phyloP scores from a whole-genome alignment of 2,113 vertebrate genomes.

The Lonchura striata region DNA sequence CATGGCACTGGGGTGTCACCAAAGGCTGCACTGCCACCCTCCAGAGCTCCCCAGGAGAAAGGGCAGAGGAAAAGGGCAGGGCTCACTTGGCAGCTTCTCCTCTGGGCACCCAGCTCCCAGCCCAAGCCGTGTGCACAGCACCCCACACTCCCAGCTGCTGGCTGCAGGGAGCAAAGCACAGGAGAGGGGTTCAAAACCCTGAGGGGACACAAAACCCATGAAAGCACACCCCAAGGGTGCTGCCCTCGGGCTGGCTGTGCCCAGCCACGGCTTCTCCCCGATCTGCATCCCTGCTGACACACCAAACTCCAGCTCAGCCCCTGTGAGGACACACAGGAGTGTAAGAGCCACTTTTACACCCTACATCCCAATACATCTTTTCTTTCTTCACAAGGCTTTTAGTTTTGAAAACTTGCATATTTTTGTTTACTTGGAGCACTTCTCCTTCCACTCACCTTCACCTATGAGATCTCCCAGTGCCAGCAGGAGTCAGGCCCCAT shows the following conservation, averaged over 20 bases:
- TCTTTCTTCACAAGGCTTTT: background rate
- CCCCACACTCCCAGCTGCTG: background rate
- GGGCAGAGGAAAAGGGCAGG: background rate
- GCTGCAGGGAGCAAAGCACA: background rate
- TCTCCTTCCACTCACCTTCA: background rate
- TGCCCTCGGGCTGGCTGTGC: rapidly evolving
- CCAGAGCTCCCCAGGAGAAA: rapidly evolving
- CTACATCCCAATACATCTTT: no score
- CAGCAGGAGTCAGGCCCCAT: background rate
- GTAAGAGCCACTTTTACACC: background rate
- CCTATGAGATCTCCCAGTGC: rapidly evolving
- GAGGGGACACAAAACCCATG: background rate
- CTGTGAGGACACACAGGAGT: background rate
- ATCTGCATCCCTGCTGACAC: background rate
- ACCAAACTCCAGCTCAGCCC: background rate
- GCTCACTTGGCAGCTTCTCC: background rate
- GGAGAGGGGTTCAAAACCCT: background rate
- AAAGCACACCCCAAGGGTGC: background rate
- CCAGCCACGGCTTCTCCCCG: background rate
- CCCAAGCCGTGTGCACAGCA: background rate
- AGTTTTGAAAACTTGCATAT: background rate
- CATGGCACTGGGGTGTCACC: rapidly evolving
- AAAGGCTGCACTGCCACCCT: background rate
- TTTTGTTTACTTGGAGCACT: background rate
- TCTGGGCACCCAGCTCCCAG: background rate